Evolutionary conservation across 2,888 invertebrate species (phyloP).

Genomic region (Stomorhina lunata): DNA sequence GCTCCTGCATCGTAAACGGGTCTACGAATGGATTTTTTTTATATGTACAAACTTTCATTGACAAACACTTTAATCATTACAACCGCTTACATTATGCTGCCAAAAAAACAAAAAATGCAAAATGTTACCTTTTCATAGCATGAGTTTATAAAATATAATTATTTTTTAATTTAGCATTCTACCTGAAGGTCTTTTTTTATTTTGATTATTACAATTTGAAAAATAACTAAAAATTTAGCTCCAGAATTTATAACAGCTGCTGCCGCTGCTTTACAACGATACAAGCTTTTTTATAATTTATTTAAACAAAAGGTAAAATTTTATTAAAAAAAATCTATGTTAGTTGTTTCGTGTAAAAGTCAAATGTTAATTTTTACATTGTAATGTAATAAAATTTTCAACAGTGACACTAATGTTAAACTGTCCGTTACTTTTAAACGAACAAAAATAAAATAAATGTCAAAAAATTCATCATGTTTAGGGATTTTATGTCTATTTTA

Average conservation of each 20-base stretch:
- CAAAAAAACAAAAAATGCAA: constrained; percentile 25
- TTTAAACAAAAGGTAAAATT: constrained; percentile 66
- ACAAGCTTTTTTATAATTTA: constrained; percentile 35
- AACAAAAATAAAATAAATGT: not conserved
- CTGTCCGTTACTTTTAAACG: not conserved
- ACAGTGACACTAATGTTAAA: not conserved
- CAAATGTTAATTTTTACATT: too few relatives aligned
- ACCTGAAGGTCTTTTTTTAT: constrained; percentile 21
- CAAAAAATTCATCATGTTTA: not conserved
- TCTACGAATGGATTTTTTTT: not conserved
- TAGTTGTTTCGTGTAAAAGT: not conserved
- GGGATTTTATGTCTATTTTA: constrained; percentile 35
- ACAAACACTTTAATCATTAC: constrained; percentile 41
- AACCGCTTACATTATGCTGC: constrained; percentile 51
- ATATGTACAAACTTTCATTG: not conserved
- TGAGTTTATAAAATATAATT: constrained; percentile 47
- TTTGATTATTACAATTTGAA: constrained; percentile 40
- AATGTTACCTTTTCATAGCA: constrained; percentile 59
- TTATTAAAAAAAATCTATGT: constrained; percentile 18
- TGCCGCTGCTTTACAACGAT: constrained; percentile 44
- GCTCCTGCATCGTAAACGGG: constrained; percentile 71
- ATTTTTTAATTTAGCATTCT: constrained; percentile 28
- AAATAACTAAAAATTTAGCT: constrained; percentile 30
- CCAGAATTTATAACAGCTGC: constrained; percentile 30
- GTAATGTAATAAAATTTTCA: not conserved